Conservation (phyloP, 2,797 vertebrate genomes). For the Protosalanx chinensis region DNA sequence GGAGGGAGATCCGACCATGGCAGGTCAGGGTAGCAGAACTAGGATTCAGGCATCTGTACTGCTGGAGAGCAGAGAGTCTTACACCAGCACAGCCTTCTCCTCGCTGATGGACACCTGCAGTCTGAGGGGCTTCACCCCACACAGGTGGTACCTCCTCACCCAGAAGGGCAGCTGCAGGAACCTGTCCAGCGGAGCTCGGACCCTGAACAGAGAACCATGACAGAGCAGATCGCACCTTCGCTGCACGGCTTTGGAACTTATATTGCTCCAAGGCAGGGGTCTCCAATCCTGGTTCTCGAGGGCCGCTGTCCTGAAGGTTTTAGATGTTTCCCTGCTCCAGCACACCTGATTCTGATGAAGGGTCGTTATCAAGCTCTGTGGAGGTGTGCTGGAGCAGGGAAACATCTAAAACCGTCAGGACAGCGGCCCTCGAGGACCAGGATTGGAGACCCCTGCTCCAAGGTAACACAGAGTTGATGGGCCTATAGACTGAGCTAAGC, state of each 20-base stretch:
- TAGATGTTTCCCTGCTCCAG: no score
- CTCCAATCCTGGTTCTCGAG: no score
- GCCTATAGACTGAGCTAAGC: not conserved
- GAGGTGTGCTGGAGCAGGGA: no score
- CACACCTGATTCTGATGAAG: no score
- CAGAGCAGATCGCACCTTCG: not conserved
- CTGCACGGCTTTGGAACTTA: no score
- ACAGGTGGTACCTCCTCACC: conserved; percentile 79
- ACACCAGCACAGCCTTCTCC: conserved; percentile 77
- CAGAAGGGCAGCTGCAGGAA: conserved; percentile 83
- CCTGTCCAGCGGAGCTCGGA: conserved; percentile 66
- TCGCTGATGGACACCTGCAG: conserved; percentile 70
- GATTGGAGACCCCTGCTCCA: no score
- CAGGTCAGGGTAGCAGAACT: not conserved
- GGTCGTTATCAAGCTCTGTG: no score
- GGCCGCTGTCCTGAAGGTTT: no score
- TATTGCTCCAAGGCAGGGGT: no score
- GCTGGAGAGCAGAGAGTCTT: conserved; percentile 48
- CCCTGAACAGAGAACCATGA: conserved; percentile 58
- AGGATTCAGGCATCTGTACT: not conserved
- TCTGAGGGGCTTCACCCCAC: conserved; percentile 77
- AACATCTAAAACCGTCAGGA: no score
- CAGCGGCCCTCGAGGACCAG: no score
- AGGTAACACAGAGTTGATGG: not conserved
- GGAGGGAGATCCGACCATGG: not conserved